A percentile compares a stretch with the other conserved stretches of the same genome.
Conservation (phyloP, 1,140 invertebrate species). For the Drosophila sechellia region DNA sequence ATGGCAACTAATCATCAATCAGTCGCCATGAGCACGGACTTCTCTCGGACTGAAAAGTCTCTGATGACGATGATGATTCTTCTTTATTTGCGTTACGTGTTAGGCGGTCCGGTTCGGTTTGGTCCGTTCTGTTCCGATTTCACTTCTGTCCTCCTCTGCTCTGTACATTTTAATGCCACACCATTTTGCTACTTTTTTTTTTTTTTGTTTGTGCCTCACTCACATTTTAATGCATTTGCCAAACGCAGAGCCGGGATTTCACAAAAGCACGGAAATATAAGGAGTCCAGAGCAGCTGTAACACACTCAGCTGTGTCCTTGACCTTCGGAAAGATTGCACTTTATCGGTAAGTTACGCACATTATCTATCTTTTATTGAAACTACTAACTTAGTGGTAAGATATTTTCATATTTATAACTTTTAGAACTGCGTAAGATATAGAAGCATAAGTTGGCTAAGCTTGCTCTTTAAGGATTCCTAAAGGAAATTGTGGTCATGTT, state of each 20-base stretch:
- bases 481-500: too few species aligned
- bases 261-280: conserved; percentile 3
- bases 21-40: conserved; percentile 53
- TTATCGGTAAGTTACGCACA: conserved; percentile 21
- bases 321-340: conserved; percentile 20
- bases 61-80: conserved; percentile 14
- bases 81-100: conserved; percentile 67
- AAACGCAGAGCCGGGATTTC: conserved; percentile 21
- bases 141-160: conserved; percentile 48
- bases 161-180: conserved; percentile 14
- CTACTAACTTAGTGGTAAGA: not conserved
- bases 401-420: too few species aligned
- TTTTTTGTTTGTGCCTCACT: conserved; percentile 4
- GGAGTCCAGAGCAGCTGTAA: not conserved
- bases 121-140: conserved; percentile 51
- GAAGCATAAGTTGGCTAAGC: too few species aligned
- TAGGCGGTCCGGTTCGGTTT: conserved; percentile 25
- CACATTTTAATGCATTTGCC: conserved; percentile 29
- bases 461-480: too few species aligned
- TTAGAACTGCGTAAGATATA: too few species aligned
- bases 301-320: conserved; percentile 3
- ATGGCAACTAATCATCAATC: conserved; percentile 77
- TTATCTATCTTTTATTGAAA: not conserved
- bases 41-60: conserved; percentile 9
- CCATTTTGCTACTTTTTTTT: not conserved